Conservation (phyloP, 2,797 vertebrate species). For the Schizopygopsis malacanthus region DNA sequence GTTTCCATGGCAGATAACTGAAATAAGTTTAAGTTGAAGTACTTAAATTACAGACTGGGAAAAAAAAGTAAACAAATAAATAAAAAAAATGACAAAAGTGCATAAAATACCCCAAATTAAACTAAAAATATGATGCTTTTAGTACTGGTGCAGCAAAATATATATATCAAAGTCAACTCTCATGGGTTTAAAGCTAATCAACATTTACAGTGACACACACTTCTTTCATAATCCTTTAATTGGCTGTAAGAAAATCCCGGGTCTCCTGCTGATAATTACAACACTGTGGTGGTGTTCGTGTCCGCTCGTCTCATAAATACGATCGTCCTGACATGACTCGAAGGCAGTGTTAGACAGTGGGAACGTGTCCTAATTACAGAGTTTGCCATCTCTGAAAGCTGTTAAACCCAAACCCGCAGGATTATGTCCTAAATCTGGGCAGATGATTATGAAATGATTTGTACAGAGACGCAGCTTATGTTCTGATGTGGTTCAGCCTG, state of each 20-base stretch:
- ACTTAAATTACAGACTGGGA: background rate
- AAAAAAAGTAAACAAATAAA: background rate
- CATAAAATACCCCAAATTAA: background rate
- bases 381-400: slow-evolving; percentile 25
- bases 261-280: background rate
- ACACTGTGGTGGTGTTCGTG: background rate
- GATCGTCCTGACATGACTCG: background rate
- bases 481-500: slow-evolving; percentile 41
- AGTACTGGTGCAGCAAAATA: background rate
- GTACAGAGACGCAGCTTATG: slow-evolving; percentile 41
- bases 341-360: background rate
- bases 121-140: background rate
- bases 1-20: background rate
- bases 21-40: background rate
- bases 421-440: slow-evolving; percentile 57
- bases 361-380: slow-evolving; percentile 46
- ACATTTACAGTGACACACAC: no score
- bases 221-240: background rate
- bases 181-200: background rate
- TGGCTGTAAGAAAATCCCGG: background rate
- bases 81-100: background rate
- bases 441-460: slow-evolving; percentile 57
- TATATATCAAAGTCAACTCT: background rate
- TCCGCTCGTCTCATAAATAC: background rate
- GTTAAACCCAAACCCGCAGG: slow-evolving; percentile 47